Conservation (phyloP, 2,888 invertebrate genomes). For the Tupiocoris notatus region DNA sequence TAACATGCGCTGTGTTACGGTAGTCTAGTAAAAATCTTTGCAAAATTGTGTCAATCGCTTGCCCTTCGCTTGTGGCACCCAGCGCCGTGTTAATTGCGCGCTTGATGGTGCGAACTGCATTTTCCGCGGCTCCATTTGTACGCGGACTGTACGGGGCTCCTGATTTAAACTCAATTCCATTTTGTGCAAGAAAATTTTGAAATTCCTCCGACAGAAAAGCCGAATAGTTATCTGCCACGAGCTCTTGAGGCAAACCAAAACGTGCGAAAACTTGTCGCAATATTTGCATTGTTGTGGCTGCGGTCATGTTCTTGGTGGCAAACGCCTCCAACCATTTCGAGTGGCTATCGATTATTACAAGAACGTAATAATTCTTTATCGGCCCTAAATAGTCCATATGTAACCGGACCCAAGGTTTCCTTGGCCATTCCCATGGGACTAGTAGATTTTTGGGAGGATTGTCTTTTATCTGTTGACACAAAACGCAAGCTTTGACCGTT, state of each 20-base stretch:
- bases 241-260: conserved; percentile 3
- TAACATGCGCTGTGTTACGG: background rate
- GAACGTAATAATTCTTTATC: conserved; percentile 19
- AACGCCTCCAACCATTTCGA: conserved; percentile 49
- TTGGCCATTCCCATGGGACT: conserved; percentile 47
- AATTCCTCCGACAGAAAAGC: background rate
- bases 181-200: background rate
- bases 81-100: background rate
- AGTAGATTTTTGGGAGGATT: conserved; percentile 46
- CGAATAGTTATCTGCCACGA: background rate
- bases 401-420: conserved; percentile 45
- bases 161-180: background rate
- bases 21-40: background rate
- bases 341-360: too few species aligned
- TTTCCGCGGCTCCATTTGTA: conserved; percentile 1
- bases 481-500: conserved; percentile 47
- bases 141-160: conserved; percentile 6
- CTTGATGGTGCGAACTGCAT: background rate
- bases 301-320: conserved; percentile 15
- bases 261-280: conserved; percentile 33
- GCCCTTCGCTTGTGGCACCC: background rate
- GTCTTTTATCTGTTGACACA: conserved; percentile 43
- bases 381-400: conserved; percentile 49
- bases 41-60: background rate
- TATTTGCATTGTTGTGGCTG: conserved; percentile 18